These are phyloP conservation scores for Reticulitermes lucifugus DNA, from an alignment of 2,888 invertebrate genomes.

Conservation along the genomic window DNA sequence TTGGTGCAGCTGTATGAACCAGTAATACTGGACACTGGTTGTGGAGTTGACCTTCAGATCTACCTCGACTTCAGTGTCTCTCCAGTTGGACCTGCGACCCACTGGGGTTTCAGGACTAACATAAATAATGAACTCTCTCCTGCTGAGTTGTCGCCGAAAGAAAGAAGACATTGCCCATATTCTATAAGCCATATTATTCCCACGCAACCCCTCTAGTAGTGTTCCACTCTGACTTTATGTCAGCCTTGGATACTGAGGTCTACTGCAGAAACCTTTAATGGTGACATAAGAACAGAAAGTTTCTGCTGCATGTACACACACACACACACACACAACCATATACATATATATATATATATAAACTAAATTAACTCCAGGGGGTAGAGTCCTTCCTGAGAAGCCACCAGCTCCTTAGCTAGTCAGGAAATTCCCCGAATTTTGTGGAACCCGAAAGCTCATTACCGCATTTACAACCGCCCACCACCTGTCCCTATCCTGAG, in stretches of 20 bases:
- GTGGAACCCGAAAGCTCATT: too few relatives aligned
- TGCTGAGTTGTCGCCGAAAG: conserved; percentile 20
- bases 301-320: too few relatives aligned
- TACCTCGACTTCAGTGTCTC: background rate
- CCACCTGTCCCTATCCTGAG: too few relatives aligned
- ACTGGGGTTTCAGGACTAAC: conserved; percentile 15
- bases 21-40: background rate
- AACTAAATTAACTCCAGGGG: too few relatives aligned
- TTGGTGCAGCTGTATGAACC: too few relatives aligned
- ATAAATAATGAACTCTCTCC: conserved; percentile 20
- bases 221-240: background rate
- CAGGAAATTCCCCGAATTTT: too few relatives aligned
- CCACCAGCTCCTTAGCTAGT: too few relatives aligned
- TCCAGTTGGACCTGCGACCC: background rate
- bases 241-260: background rate
- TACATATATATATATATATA: too few relatives aligned
- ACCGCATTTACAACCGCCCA: too few relatives aligned
- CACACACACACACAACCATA: too few relatives aligned
- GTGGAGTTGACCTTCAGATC: conserved; percentile 5
- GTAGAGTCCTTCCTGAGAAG: too few relatives aligned
- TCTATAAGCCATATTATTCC: conserved; percentile 27
- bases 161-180: conserved; percentile 12
- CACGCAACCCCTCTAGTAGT: background rate
- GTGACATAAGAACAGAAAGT: background rate
- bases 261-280: background rate